Percentiles rank a stretch among this genome's conserved stretches.
These are phyloP conservation scores for Syritta pipiens DNA, from an alignment of 2,888 invertebrate genomes.

Conservation along the genomic window DNA sequence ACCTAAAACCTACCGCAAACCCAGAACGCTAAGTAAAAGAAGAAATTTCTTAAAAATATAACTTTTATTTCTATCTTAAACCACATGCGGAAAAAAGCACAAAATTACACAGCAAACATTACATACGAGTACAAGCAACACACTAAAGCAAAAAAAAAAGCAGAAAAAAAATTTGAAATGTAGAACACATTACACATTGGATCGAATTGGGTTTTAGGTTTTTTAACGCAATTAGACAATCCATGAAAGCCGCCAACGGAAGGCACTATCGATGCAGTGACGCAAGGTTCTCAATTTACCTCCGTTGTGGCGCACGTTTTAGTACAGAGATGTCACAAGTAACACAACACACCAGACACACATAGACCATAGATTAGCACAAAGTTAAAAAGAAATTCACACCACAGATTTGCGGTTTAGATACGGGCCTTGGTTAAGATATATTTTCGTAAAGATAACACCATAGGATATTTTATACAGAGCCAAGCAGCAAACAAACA, in stretches of 20 bases:
- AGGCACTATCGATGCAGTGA: slow-evolving; percentile 24
- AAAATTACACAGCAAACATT: slow-evolving; percentile 43
- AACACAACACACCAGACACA: slow-evolving; percentile 45
- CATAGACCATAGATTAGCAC: slow-evolving; percentile 45
- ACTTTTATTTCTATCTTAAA: too few species aligned
- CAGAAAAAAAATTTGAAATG: slow-evolving; percentile 10
- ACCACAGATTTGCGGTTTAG: slow-evolving; percentile 50
- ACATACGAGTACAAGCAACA: slow-evolving; percentile 41
- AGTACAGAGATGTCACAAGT: slow-evolving; percentile 59
- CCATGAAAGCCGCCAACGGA: slow-evolving; percentile 45
- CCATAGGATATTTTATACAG: too few species aligned
- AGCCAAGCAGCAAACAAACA: slow-evolving; percentile 36
- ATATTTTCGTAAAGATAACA: too few species aligned
- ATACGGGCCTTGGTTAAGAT: slow-evolving; percentile 47
- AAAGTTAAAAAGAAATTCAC: slow-evolving; percentile 61
- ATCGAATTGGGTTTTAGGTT: slow-evolving; percentile 32
- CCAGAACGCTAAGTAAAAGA: slow-evolving; percentile 15
- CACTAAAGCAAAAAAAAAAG: neutral
- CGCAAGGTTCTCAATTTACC: slow-evolving; percentile 36
- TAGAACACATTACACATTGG: slow-evolving; percentile 43
- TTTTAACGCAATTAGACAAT: slow-evolving; percentile 57
- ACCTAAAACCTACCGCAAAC: slow-evolving; percentile 10
- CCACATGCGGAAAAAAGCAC: slow-evolving; percentile 42
- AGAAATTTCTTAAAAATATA: neutral
- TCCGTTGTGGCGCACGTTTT: slow-evolving; percentile 22